These are phyloP conservation scores for Herminia tarsipennalis DNA, from an alignment of 2,888 invertebrate genomes.

Conservation along the genomic window DNA sequence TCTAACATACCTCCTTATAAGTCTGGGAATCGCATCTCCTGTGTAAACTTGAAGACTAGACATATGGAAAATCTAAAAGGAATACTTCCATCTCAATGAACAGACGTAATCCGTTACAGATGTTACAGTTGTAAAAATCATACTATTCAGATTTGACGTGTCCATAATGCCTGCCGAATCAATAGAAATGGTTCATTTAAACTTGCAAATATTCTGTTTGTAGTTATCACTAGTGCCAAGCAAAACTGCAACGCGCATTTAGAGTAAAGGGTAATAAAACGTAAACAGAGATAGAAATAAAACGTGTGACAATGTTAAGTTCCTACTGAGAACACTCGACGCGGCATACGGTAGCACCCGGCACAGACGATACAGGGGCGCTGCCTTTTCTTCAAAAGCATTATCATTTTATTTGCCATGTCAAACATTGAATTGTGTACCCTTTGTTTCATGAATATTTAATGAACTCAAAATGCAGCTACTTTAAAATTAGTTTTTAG, in stretches of 20 bases:
- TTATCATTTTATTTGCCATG: constrained; percentile 30
- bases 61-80: too few species aligned
- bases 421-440: constrained; percentile 21
- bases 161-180: too few species aligned
- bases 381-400: constrained; percentile 24
- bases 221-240: too few species aligned
- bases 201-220: too few species aligned
- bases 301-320: constrained; percentile 18
- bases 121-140: too few species aligned
- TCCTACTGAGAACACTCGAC: constrained; percentile 22
- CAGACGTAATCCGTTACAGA: too few species aligned
- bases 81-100: too few species aligned
- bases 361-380: constrained; percentile 12
- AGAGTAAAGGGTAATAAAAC: neutral
- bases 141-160: too few species aligned
- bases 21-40: too few species aligned
- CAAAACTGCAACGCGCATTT: neutral
- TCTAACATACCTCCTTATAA: too few species aligned
- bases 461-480: constrained; percentile 28
- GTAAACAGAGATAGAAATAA: constrained; percentile 10
- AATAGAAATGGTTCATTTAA: too few species aligned
- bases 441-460: constrained; percentile 27
- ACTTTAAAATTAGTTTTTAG: constrained; percentile 27
- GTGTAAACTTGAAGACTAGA: too few species aligned
- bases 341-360: constrained; percentile 5